These are phyloP conservation scores for Esperia sulphurella DNA, from an alignment of 2,888 invertebrate species.

Conservation along the genomic window DNA sequence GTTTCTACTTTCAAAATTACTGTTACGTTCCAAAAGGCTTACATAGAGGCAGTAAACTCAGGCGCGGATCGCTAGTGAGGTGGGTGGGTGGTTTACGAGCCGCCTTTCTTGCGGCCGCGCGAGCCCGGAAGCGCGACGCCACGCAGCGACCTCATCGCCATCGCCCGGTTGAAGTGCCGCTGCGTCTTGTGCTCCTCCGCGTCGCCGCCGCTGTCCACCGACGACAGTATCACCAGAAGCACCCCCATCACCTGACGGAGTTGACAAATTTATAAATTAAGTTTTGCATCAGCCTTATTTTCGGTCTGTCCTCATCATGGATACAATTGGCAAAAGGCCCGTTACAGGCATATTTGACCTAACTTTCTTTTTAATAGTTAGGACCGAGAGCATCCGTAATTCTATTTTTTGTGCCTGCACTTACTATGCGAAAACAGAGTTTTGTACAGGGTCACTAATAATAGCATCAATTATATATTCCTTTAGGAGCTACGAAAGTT, in stretches of 20 bases:
- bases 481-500: too few relatives aligned
- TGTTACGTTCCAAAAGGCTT: background rate
- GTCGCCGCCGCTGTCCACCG: conserved; percentile 79
- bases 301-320: too few relatives aligned
- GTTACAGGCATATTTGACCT: too few relatives aligned
- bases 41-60: conserved; percentile 29
- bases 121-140: conserved; percentile 68
- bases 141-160: conserved; percentile 91
- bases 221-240: conserved; percentile 89
- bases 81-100: conserved; percentile 41
- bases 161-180: conserved; percentile 92
- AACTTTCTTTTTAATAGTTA: too few relatives aligned
- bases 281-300: too few relatives aligned
- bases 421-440: too few relatives aligned
- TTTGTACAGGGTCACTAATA: too few relatives aligned
- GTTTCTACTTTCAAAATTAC: too few relatives aligned
- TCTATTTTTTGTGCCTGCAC: too few relatives aligned
- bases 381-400: too few relatives aligned
- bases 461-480: too few relatives aligned
- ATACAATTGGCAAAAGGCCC: too few relatives aligned
- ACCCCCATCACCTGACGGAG: conserved; percentile 85
- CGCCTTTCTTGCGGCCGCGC: conserved; percentile 65
- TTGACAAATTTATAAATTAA: background rate
- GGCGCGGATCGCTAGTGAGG: conserved; percentile 8
- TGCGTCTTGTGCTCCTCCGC: conserved; percentile 83